Evolutionary conservation across 2,797 vertebrate species (phyloP), one percentile per base, ranked within the genome.

Genomic region (Lates japonicus): DNA sequence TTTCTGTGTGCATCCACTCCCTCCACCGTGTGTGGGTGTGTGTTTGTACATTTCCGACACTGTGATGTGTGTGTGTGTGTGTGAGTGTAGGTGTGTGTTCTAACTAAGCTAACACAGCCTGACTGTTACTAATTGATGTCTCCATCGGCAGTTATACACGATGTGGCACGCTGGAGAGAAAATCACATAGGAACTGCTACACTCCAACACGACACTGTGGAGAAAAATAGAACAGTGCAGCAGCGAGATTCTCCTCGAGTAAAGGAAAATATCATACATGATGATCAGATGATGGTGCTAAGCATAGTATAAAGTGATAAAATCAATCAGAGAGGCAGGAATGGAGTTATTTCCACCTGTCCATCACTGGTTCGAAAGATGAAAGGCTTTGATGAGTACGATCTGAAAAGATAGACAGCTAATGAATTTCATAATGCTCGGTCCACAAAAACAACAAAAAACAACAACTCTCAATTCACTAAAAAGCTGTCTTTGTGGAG

Each of bases 101-200:
- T 90, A 90, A 84, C 86, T 90, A 91, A 90, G 83, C 88, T 88
- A 92, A 92, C 90, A 87, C 86, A 87, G 82, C 74, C 90, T 86
- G 87, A 92, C 86, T 85, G 76, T 83, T 90, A 54, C 92, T 94
- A 94, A 94, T 94, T 93, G 91, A 92, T 83, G 91, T 91, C 88
- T 93, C 90, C 92, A 88, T 83, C 76, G 37, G 83, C 80, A 14
- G 87, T 85, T 75, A 55, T 78, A 80, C 85, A 68, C 68, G 55
- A 60, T 52, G 83, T 78, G 82, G 86, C 80, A 39, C 22, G 66
- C 82, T 44, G 17, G 39, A 72, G 84, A 71, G 76, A 82, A 60
- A 80, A 86, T 83, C 81, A 88, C 73, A 66, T 11, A 46, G 57
- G 72, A 65, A 81, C n/a, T n/a, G 10, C 46, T 61, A 16, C 78